Evolutionary conservation across 2,888 invertebrate genomes (phyloP).

Genomic region (Girardia tigrina): DNA sequence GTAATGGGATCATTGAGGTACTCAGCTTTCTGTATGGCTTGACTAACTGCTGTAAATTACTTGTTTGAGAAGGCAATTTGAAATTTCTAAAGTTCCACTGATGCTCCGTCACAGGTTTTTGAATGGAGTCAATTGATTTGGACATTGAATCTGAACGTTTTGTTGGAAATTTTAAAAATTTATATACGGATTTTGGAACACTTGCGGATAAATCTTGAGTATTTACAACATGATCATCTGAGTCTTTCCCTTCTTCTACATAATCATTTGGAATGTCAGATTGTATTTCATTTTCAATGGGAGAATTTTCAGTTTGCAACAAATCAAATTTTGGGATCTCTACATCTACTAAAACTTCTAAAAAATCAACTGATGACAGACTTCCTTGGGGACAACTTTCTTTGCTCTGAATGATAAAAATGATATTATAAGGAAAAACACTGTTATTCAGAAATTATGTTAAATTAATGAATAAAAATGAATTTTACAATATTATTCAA

Average conservation of each 20-base stretch:
- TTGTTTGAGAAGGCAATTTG: neutral
- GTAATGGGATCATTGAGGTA: neutral
- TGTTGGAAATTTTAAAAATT: neutral
- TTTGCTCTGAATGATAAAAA: neutral
- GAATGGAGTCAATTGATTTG: neutral
- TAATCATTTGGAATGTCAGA: neutral
- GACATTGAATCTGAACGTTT: neutral
- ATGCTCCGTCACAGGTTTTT: neutral
- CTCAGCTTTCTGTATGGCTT: neutral
- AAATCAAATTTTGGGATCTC: neutral
- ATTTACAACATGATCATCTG: neutral
- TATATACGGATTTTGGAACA: neutral
- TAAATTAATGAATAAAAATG: no score
- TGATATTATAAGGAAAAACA: no score
- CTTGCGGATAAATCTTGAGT: neutral
- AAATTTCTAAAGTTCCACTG: constrained; percentile 7
- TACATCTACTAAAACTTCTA: neutral
- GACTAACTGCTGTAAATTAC: neutral
- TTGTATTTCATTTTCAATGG: neutral
- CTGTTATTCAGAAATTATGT: no score
- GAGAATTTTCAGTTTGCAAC: neutral
- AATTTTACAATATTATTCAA: no score
- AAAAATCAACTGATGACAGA: neutral
- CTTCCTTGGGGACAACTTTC: neutral
- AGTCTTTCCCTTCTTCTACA: neutral